A percentile compares a stretch with the other conserved stretches of the same genome.
Conservation (phyloP, 2,113 vertebrate species). For the Corydoras sp. region DNA sequence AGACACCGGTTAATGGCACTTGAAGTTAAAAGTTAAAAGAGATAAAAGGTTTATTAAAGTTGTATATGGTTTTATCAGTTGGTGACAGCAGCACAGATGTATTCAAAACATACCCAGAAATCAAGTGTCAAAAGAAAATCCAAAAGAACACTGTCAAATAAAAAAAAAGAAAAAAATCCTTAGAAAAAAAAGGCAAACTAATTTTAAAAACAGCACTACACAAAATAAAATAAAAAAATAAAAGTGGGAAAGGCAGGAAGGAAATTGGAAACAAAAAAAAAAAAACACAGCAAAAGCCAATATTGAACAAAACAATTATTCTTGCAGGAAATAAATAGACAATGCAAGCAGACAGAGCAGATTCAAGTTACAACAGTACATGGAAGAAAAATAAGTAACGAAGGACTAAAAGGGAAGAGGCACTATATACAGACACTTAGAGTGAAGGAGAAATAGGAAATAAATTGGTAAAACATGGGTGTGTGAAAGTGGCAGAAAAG, state of each 20-base stretch:
- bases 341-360: neutral
- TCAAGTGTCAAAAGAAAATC: neutral
- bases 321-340: neutral
- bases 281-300: neutral
- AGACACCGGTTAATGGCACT: too few relatives aligned
- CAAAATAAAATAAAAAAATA: slow-evolving; percentile 16
- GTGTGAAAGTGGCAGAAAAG: slow-evolving; percentile 35
- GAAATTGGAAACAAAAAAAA: neutral
- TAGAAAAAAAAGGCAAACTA: neutral
- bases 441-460: slow-evolving; percentile 9
- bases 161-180: neutral
- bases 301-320: neutral
- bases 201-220: neutral
- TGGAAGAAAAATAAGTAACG: slow-evolving; percentile 11
- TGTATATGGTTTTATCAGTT: too few relatives aligned
- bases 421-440: slow-evolving; percentile 38
- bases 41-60: too few relatives aligned
- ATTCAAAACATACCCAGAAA: neutral
- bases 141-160: neutral
- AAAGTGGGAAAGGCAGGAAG: slow-evolving; percentile 30
- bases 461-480: slow-evolving; percentile 12
- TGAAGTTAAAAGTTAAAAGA: too few relatives aligned
- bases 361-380: neutral
- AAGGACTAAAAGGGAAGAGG: slow-evolving; percentile 22
- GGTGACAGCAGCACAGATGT: too few relatives aligned